Conservation (phyloP, 2,113 vertebrate genomes). For the Synchiropus splendidus region DNA sequence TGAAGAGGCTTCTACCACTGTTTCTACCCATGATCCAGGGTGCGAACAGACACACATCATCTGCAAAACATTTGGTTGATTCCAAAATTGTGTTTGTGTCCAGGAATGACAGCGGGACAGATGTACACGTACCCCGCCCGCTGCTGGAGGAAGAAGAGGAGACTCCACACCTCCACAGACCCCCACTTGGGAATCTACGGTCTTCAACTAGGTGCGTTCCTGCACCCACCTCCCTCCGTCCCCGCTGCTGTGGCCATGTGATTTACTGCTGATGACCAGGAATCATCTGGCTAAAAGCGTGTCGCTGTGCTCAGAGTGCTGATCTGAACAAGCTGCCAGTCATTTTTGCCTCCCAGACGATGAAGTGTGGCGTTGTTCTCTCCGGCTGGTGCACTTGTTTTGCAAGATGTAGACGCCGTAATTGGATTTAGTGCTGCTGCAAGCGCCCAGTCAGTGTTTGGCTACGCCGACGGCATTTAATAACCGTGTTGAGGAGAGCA, state of each 20-base stretch:
- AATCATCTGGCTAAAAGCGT: conserved; percentile 43
- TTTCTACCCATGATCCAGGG: too few species aligned
- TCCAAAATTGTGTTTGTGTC: background rate
- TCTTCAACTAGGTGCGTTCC: conserved; percentile 79
- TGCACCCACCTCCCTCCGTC: background rate
- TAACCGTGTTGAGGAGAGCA: conserved; percentile 58
- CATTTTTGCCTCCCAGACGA: conserved; percentile 32
- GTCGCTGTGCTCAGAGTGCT: conserved; percentile 16
- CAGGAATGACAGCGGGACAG: conserved; percentile 86
- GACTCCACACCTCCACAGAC: conserved; percentile 82
- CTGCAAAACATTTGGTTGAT: too few species aligned
- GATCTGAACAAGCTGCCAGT: conserved; percentile 31
- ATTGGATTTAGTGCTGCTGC: conserved; percentile 58
- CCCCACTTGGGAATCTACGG: conserved; percentile 81
- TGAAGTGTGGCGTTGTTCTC: conserved; percentile 45
- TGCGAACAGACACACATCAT: too few species aligned
- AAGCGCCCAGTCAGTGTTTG: conserved; percentile 36
- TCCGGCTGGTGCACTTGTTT: conserved; percentile 53
- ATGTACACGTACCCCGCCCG: conserved; percentile 95
- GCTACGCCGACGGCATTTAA: conserved; percentile 53
- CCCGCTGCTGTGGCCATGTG: too few species aligned
- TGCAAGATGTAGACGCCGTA: conserved; percentile 52
- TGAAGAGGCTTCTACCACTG: too few species aligned
- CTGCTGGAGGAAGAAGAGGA: conserved; percentile 94
- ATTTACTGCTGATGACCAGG: conserved; percentile 35